A percentile compares a stretch with the other conserved stretches of the same genome.
These are phyloP conservation scores for Marmota monax DNA, from an alignment of 2,113 vertebrate species.

Conservation along the genomic window DNA sequence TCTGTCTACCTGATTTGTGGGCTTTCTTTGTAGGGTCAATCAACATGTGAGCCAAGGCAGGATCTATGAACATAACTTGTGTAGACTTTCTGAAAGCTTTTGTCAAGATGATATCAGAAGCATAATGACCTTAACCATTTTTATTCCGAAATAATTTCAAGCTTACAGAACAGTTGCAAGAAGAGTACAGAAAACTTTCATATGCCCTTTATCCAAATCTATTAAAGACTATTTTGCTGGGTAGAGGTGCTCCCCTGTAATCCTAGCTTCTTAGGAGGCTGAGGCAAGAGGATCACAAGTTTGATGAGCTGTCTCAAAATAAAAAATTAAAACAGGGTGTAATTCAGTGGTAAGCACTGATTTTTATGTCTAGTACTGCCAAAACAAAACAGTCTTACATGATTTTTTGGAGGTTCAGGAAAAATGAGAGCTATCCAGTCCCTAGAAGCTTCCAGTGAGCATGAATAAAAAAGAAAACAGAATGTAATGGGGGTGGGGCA, in stretches of 20 bases:
- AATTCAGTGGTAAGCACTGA: too few species aligned
- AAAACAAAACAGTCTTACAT: too few species aligned
- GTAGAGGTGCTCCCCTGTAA: too few species aligned
- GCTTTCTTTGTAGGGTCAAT: background rate
- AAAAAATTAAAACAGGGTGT: too few species aligned
- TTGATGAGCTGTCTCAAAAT: too few species aligned
- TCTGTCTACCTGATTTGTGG: background rate
- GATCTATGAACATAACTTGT: background rate
- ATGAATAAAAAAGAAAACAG: background rate
- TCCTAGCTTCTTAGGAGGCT: too few species aligned
- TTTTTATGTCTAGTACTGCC: too few species aligned
- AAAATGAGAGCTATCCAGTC: background rate
- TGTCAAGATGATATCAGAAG: background rate
- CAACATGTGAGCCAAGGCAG: background rate
- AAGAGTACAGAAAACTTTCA: background rate
- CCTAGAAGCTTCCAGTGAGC: background rate
- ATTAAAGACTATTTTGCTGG: background rate
- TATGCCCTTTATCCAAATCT: background rate
- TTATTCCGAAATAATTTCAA: constrained; percentile 40
- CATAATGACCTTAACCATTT: background rate
- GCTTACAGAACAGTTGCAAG: background rate
- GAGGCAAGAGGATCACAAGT: too few species aligned
- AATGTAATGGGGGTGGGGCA: background rate
- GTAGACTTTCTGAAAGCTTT: background rate
- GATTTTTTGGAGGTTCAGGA: background rate